A percentile compares a stretch with the other conserved stretches of the same genome.
Evolutionary conservation across 1,140 invertebrate species (phyloP).

Genomic region (Temnothorax nylanderi): DNA sequence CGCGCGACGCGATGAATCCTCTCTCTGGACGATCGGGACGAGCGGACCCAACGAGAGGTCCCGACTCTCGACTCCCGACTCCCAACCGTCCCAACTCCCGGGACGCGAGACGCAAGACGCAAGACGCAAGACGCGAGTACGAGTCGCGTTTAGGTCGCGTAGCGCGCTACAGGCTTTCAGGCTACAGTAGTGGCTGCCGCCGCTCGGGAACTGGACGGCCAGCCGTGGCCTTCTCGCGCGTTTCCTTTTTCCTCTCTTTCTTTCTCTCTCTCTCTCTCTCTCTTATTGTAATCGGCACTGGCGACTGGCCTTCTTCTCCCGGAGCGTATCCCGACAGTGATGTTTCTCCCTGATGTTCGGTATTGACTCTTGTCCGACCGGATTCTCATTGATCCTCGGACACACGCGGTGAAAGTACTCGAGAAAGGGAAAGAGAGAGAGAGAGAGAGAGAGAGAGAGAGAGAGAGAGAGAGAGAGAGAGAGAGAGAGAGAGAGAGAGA

Average conservation of each 20-base stretch:
- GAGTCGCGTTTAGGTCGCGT: not conserved
- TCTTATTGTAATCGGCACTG: no score
- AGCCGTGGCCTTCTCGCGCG: not conserved
- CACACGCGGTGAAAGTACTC: slow-evolving; percentile 59
- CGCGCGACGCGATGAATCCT: slow-evolving; percentile 29
- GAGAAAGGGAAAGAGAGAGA: not conserved
- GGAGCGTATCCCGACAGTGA: no score
- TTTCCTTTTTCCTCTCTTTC: slow-evolving; percentile 17
- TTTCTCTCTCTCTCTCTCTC: no score
- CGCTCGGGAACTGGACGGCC: slow-evolving; percentile 43
- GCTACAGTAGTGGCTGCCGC: slow-evolving; percentile 61
- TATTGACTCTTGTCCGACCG: not conserved
- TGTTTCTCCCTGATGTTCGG: not conserved
- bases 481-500: not conserved
- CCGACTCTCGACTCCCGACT: not conserved
- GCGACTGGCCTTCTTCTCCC: no score
- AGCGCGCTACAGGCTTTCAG: no score
- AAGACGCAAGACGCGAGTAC: not conserved
- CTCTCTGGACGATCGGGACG: not conserved
- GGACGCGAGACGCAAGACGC: no score
- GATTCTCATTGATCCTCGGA: not conserved
- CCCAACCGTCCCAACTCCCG: no score
- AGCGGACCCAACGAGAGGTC: not conserved
- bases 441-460: not conserved
- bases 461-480: not conserved